Evolutionary conservation across 2,797 vertebrate genomes (phyloP), one percentile per base, ranked within the genome.

Genomic region (Phaenicophaeus curvirostris): DNA sequence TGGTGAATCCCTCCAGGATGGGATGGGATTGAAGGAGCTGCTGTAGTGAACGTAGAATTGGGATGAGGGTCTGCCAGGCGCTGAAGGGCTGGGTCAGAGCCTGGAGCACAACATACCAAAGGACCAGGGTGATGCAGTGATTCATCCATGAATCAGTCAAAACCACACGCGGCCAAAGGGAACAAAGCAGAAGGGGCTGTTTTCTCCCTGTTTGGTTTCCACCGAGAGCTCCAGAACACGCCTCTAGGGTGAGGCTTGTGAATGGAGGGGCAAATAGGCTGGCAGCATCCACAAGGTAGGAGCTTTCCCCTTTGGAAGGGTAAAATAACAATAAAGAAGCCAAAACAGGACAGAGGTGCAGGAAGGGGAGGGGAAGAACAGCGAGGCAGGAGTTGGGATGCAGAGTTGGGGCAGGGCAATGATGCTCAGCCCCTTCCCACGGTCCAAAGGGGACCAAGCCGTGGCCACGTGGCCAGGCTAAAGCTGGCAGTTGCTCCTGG

Each of bases 401-500:
- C 33, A 65, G 73, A 27, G 11, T 48, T 3, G 2, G 75, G 54
- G 39, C 0, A 7, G 10, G 10, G 31, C 23, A 31, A 41, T 1
- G 4, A 65, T 73, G 77, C 27, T 81, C 51, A 13, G 48, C 21
- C 39, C 28, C 50, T 63, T 93, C 37, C 58, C 23, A 7, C 39
- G 65, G 48, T 81, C 55, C 44, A 4, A 1, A 4, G 4, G 37
- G 48, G 37, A 78, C 7, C 12, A 15, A 74, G 65, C 11, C 20
- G 2, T 1, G 3, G 41, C 28, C 31, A 5, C n/a, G 9, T 3
- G 6, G 50, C 30, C 25, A 46, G 48, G 68, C 15, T 31, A 55
- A 87, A 76, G 65, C n/a, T 59, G 65, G 69, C 73, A 87, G 89
- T 84, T 90, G 69, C 58, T 94, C 44, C n/a, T 73, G 75, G 51